Evolutionary conservation across 2,113 vertebrate genomes (phyloP).

Genomic region (Procavia capensis): DNA sequence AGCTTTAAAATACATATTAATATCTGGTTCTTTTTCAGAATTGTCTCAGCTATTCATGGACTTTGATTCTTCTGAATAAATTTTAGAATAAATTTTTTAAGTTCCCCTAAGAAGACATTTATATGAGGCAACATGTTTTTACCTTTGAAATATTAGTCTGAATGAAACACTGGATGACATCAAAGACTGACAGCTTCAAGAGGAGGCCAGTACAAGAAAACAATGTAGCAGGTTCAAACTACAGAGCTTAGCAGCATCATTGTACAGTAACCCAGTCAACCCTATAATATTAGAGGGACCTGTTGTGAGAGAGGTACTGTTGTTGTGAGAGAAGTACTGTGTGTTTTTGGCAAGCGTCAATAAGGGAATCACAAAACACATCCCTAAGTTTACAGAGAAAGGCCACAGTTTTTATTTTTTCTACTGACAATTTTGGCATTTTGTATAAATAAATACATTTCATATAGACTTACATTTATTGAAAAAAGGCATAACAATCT

Average conservation of each 20-base stretch:
- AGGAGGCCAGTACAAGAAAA: not conserved
- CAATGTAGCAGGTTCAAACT: not conserved
- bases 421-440: not conserved
- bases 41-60: not conserved
- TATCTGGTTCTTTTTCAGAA: not conserved
- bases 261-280: not conserved
- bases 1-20: not conserved
- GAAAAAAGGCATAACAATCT: not conserved
- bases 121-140: not conserved
- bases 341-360: not conserved
- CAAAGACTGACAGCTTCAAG: not conserved
- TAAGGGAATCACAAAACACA: not conserved
- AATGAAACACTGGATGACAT: not conserved
- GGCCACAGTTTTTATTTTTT: not conserved
- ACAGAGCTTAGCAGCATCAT: not conserved
- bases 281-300: not conserved
- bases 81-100: not conserved
- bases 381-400: not conserved
- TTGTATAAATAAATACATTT: not conserved
- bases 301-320: not conserved
- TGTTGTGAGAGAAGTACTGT: not conserved
- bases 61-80: not conserved
- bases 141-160: not conserved
- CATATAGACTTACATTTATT: not conserved
- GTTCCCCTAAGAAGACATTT: not conserved